Evolutionary conservation across 2,888 invertebrate genomes (phyloP).

Genomic region (Athalia circularis): DNA sequence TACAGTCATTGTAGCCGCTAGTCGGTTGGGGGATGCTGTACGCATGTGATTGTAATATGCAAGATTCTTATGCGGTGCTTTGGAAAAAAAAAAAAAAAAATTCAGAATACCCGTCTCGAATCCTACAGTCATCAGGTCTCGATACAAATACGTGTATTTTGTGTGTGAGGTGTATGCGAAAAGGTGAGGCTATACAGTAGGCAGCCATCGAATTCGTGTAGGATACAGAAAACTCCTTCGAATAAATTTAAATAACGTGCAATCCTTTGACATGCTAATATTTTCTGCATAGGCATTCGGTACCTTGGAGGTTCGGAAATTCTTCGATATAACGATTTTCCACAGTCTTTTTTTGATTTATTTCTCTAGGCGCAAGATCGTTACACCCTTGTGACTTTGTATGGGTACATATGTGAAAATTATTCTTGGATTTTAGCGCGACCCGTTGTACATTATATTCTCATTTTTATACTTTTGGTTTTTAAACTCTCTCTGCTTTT

Average conservation of each 20-base stretch:
- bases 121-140: not conserved
- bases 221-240: constrained; percentile 47
- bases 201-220: constrained; percentile 23
- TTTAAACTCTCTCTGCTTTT: too few species aligned
- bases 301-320: constrained; percentile 55
- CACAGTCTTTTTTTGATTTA: constrained; percentile 50
- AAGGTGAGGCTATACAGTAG: constrained; percentile 3
- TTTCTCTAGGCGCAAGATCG: constrained; percentile 28
- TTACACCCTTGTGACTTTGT: not conserved
- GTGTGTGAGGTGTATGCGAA: not conserved
- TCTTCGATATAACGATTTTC: constrained; percentile 63
- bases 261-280: constrained; percentile 72
- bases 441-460: too few species aligned
- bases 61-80: too few species aligned
- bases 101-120: not conserved
- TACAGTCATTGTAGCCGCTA: too few species aligned
- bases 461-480: too few species aligned
- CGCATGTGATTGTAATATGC: too few species aligned
- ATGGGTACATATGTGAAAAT: constrained; percentile 2
- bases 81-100: not conserved
- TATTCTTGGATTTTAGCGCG: not conserved
- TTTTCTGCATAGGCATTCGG: constrained; percentile 49
- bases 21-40: too few species aligned
- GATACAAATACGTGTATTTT: not conserved
- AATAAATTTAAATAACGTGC: constrained; percentile 71